Evolutionary conservation across 2,888 invertebrate species (phyloP).

Genomic region (Drosophila fungiperda): DNA sequence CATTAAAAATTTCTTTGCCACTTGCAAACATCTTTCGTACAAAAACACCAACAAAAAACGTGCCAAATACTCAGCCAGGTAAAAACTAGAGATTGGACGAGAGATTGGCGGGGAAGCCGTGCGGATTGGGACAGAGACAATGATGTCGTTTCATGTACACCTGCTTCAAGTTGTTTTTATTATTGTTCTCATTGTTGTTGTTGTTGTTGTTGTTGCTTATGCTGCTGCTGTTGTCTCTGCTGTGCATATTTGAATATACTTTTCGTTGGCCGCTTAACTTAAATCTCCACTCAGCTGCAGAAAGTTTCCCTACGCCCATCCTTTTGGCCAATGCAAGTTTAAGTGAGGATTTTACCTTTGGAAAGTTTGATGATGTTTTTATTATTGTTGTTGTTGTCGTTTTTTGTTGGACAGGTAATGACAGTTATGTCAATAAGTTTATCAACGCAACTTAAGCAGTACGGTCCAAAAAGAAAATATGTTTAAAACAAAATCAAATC

Average conservation of each 20-base stretch:
- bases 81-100: conserved; percentile 49
- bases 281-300: conserved; percentile 52
- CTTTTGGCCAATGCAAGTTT: conserved; percentile 57
- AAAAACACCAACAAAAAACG: conserved; percentile 62
- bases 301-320: background rate
- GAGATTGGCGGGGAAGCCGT: conserved; percentile 22
- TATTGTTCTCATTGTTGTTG: conserved; percentile 46
- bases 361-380: conserved; percentile 48
- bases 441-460: conserved; percentile 44
- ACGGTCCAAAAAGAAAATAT: conserved; percentile 10
- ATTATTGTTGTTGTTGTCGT: conserved; percentile 7
- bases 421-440: conserved; percentile 81
- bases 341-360: conserved; percentile 59
- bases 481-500: conserved; percentile 52
- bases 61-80: conserved; percentile 73
- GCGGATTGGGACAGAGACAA: conserved; percentile 57
- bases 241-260: conserved; percentile 79
- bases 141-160: conserved; percentile 79
- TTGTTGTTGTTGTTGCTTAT: conserved; percentile 21
- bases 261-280: conserved; percentile 81
- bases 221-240: conserved; percentile 50
- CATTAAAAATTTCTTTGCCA: conserved; percentile 77
- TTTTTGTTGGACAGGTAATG: conserved; percentile 69
- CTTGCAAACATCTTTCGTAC: conserved; percentile 74
- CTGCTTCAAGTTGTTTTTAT: conserved; percentile 78